Evolutionary conservation across 2,888 invertebrate species (phyloP).

Genomic region (Drosophila testacea): DNA sequence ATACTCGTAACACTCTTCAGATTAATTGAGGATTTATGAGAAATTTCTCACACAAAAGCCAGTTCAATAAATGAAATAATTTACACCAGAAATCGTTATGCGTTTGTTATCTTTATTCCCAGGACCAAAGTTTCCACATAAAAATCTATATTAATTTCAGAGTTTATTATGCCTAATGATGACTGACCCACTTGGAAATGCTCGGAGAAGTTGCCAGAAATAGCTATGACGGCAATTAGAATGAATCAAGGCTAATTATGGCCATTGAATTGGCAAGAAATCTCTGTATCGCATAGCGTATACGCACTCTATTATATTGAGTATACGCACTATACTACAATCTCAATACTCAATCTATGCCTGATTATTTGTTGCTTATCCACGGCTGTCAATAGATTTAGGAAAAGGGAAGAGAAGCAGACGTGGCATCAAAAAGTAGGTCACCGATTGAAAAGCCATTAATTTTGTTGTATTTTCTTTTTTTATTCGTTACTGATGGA

Average conservation of each 20-base stretch:
- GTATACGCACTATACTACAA: conserved; percentile 35
- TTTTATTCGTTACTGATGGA: conserved; percentile 29
- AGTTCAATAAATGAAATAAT: conserved; percentile 77
- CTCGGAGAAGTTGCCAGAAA: conserved; percentile 34
- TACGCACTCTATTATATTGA: conserved; percentile 29
- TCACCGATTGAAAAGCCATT: conserved; percentile 72
- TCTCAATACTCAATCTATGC: conserved; percentile 26
- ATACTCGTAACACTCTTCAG: conserved; percentile 18
- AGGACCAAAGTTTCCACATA: conserved; percentile 30
- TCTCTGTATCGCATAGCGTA: conserved; percentile 27
- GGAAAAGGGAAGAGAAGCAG: not conserved
- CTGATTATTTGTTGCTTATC: conserved; percentile 42
- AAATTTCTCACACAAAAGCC: conserved; percentile 56
- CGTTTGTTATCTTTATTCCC: conserved; percentile 3
- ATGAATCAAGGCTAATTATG: conserved; percentile 54
- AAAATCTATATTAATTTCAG: conserved; percentile 28
- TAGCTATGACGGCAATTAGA: conserved; percentile 26
- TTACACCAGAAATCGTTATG: conserved; percentile 61
- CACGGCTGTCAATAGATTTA: not conserved
- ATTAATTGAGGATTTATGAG: conserved; percentile 46
- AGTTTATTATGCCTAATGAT: conserved; percentile 18
- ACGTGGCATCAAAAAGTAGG: conserved; percentile 62
- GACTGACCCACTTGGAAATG: conserved; percentile 47
- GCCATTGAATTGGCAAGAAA: conserved; percentile 8
- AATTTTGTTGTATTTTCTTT: conserved; percentile 34